These are phyloP conservation scores for Caenorhabditis tropicalis DNA, from an alignment of 1,140 invertebrate species.

Conservation along the genomic window DNA sequence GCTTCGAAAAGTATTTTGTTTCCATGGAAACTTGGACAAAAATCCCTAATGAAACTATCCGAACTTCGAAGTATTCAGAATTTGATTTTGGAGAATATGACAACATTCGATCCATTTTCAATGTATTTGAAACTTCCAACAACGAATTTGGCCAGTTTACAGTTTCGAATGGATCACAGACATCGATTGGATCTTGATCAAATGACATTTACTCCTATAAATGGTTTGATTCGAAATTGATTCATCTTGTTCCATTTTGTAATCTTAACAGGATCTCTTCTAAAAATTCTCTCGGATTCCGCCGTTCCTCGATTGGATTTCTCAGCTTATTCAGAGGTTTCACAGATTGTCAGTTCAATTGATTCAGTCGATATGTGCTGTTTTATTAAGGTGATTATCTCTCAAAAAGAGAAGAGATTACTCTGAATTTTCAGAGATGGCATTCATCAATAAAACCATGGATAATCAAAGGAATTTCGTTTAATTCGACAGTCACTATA, in stretches of 20 bases:
- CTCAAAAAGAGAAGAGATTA: not conserved
- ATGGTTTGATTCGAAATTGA: not conserved
- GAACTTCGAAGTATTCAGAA: not conserved
- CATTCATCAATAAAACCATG: not conserved
- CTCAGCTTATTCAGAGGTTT: not conserved
- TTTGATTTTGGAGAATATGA: conserved; percentile 23
- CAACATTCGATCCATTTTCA: not conserved
- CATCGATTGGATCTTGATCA: not conserved
- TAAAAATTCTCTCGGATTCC: not conserved
- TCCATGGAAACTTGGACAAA: conserved; percentile 2
- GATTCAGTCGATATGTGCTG: not conserved
- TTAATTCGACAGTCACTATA: not conserved
- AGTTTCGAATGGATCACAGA: not conserved
- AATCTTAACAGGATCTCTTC: not conserved
- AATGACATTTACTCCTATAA: not conserved
- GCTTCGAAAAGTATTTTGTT: not conserved
- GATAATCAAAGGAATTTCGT: conserved; percentile 24
- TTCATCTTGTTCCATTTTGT: not conserved
- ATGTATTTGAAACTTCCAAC: not conserved
- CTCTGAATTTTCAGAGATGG: not conserved
- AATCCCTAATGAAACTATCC: not conserved
- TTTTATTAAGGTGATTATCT: not conserved
- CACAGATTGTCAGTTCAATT: not conserved
- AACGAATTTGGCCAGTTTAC: not conserved
- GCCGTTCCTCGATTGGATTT: not conserved